A percentile compares a stretch with the other conserved stretches of the same genome.
These are phyloP conservation scores for Numenius arquata DNA, from an alignment of 2,113 vertebrate species.

Conservation along the genomic window DNA sequence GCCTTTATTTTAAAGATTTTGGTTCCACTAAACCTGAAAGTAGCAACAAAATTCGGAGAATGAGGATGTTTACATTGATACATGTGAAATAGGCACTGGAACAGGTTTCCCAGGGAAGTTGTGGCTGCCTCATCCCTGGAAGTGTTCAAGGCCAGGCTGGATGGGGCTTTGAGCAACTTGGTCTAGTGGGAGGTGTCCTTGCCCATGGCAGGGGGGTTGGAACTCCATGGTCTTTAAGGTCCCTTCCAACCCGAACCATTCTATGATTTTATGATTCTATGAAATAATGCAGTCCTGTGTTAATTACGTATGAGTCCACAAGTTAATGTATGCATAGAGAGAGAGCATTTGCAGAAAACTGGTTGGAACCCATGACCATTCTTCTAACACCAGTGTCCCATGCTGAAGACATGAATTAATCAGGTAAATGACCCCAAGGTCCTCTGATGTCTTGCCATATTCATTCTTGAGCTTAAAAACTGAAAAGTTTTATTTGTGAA, in stretches of 20 bases:
- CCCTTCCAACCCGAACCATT: no score
- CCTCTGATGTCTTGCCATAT: not conserved
- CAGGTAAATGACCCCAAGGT: not conserved
- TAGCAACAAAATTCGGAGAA: not conserved
- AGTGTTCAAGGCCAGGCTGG: no score
- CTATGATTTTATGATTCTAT: no score
- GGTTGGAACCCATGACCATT: not conserved
- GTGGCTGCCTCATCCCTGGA: no score
- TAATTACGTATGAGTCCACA: not conserved
- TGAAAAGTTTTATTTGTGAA: not conserved
- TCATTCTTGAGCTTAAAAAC: not conserved
- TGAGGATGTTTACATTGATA: not conserved
- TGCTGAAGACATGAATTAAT: not conserved
- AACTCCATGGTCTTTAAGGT: no score
- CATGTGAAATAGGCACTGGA: not conserved
- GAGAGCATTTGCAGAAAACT: not conserved
- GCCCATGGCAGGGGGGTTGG: no score
- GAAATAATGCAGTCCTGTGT: not conserved
- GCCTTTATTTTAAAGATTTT: not conserved
- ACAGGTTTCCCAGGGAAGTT: no score
- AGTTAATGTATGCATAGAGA: not conserved
- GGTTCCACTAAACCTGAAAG: not conserved
- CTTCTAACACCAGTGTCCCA: not conserved
- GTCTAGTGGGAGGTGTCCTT: no score
- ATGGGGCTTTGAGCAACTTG: no score